These are phyloP conservation scores for Diarsia mendica DNA, from an alignment of 2,888 invertebrate species.

Conservation along the genomic window DNA sequence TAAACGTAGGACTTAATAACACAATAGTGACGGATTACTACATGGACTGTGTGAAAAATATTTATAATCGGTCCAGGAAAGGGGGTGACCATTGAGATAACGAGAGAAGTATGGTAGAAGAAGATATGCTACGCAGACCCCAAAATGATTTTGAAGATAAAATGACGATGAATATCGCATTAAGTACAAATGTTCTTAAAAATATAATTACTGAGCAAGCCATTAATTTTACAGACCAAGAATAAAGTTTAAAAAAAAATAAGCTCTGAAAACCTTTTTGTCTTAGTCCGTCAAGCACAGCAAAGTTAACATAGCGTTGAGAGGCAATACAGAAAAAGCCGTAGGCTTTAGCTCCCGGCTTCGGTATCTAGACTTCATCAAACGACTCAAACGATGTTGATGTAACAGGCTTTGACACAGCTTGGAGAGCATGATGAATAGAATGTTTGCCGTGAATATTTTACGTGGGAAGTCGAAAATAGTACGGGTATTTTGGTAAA, in stretches of 20 bases:
- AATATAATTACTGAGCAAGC: too few species aligned
- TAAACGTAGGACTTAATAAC: background rate
- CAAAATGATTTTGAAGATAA: background rate
- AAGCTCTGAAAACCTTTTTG: too few species aligned
- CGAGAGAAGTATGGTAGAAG: background rate
- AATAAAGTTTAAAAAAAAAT: background rate
- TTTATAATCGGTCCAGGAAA: background rate
- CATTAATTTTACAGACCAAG: background rate
- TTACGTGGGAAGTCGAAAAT: constrained; percentile 22
- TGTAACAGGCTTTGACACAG: constrained; percentile 49
- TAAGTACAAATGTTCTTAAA: background rate
- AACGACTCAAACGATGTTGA: constrained; percentile 53
- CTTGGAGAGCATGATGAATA: constrained; percentile 47
- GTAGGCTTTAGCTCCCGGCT: constrained; percentile 30
- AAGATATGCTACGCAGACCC: background rate
- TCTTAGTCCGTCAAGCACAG: constrained; percentile 16
- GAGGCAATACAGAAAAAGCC: constrained; percentile 45
- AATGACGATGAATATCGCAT: background rate
- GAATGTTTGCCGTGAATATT: constrained; percentile 44
- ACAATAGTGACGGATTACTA: background rate
- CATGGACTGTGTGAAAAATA: background rate
- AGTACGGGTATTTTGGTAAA: constrained; percentile 26
- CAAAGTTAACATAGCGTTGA: constrained; percentile 30
- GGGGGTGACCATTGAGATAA: background rate
- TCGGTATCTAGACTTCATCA: constrained; percentile 56